A percentile compares a stretch with the other conserved stretches of the same genome.
These are phyloP conservation scores for Teleogryllus occipitalis DNA, from an alignment of 1,140 invertebrate genomes.

Conservation along the genomic window DNA sequence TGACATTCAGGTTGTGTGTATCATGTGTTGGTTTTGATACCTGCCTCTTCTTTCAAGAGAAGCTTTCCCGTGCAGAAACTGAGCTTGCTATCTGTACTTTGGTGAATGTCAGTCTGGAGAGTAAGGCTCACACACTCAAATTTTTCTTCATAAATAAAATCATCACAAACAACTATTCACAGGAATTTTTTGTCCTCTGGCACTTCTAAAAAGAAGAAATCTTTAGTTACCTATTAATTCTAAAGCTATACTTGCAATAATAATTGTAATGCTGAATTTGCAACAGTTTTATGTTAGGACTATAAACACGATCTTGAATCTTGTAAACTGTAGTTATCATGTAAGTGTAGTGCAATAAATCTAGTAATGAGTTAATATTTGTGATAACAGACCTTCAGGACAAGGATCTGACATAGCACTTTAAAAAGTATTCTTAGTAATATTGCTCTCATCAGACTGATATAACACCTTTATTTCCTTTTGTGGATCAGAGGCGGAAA, in stretches of 20 bases:
- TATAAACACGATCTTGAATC: too few species aligned
- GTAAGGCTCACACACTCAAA: background rate
- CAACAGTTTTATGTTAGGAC: too few species aligned
- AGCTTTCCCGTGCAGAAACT: background rate
- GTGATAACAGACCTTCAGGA: background rate
- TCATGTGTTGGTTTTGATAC: background rate
- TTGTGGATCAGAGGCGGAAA: background rate
- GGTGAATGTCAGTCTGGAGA: background rate
- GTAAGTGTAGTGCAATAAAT: too few species aligned
- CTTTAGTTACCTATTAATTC: too few species aligned
- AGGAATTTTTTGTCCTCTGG: too few species aligned
- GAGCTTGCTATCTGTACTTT: background rate
- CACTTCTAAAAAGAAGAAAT: too few species aligned
- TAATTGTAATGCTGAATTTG: too few species aligned
- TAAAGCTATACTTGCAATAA: too few species aligned
- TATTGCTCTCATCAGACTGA: constrained; percentile 1
- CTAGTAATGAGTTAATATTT: background rate
- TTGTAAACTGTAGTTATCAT: too few species aligned
- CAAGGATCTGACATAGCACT: background rate
- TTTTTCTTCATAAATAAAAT: too few species aligned
- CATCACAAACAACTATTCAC: too few species aligned
- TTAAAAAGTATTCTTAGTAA: background rate
- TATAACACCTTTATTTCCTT: background rate
- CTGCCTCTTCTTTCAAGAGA: background rate
- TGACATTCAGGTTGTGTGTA: background rate